phyloP scores from a whole-genome alignment of 2,797 vertebrate genomes.

The Spinus olivaceus region DNA sequence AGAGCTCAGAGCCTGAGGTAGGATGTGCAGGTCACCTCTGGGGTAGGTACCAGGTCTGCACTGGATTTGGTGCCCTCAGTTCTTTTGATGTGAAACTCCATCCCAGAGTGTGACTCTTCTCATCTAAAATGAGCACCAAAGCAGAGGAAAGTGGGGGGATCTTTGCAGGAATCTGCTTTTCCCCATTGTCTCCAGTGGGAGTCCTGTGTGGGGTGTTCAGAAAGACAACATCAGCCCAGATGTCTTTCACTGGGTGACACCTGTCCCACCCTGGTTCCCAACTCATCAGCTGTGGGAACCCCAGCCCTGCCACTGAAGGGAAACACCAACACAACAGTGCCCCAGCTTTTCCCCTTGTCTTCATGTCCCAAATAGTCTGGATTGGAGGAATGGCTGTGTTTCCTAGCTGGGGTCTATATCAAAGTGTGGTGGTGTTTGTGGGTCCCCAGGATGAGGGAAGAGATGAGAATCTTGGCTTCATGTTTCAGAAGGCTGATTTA shows the following conservation, averaged over 20 bases:
- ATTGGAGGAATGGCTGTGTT: not conserved
- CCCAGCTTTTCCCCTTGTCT: not conserved
- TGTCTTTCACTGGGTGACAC: not conserved
- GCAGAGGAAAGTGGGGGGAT: not conserved
- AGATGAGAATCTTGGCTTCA: too few species aligned
- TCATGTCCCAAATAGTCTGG: not conserved
- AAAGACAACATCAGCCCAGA: not conserved
- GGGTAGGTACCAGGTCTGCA: not conserved
- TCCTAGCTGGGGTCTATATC: not conserved
- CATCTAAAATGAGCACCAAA: not conserved
- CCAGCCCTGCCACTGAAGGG: not conserved
- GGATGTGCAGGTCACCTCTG: not conserved
- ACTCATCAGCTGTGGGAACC: not conserved
- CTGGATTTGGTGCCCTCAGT: not conserved
- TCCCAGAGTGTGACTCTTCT: not conserved
- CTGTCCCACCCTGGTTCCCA: not conserved
- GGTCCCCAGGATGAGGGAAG: too few species aligned
- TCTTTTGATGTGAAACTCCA: not conserved
- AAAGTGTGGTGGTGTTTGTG: too few species aligned
- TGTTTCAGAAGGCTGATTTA: too few species aligned
- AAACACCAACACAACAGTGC: not conserved
- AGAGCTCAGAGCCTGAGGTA: not conserved
- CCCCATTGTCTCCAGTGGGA: not conserved
- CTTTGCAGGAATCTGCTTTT: not conserved
- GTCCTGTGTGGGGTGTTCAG: not conserved